These are phyloP conservation scores for Caenorhabditis sp. DNA, from an alignment of 2,888 invertebrate species.

Conservation along the genomic window DNA sequence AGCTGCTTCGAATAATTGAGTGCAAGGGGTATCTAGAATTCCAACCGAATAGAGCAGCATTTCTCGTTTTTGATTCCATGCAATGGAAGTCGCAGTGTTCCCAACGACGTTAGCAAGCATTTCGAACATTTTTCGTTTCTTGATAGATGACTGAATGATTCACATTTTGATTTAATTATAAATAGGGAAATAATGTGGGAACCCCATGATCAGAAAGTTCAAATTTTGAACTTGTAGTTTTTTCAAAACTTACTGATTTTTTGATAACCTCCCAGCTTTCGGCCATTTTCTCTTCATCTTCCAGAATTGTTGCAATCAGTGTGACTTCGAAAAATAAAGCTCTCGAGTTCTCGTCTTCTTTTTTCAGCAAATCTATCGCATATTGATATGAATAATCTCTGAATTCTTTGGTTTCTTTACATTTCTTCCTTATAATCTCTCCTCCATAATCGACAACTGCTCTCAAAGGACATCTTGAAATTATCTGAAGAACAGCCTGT, in stretches of 20 bases:
- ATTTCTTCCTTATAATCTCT: not conserved
- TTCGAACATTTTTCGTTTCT: slow-evolving; percentile 31
- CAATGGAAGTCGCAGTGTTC: not conserved
- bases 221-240: not conserved
- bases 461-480: slow-evolving; percentile 28
- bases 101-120: slow-evolving; percentile 30
- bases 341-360: slow-evolving; percentile 20
- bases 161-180: not conserved
- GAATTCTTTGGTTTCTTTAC: not conserved
- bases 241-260: not conserved
- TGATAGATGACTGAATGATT: not conserved
- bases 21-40: slow-evolving; percentile 10
- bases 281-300: not conserved
- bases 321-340: slow-evolving; percentile 15
- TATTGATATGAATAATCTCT: slow-evolving; percentile 2
- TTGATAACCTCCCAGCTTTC: slow-evolving; percentile 13
- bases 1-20: slow-evolving; percentile 22
- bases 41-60: slow-evolving; percentile 21
- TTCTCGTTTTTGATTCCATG: slow-evolving; percentile 6
- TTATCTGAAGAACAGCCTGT: slow-evolving; percentile 9
- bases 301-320: slow-evolving; percentile 9
- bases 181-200: too few relatives aligned
- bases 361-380: not conserved
- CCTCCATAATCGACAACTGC: slow-evolving; percentile 36
- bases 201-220: too few relatives aligned